Evolutionary conservation across 2,797 vertebrate species (phyloP).

Genomic region (Eutrigla gurnardus): DNA sequence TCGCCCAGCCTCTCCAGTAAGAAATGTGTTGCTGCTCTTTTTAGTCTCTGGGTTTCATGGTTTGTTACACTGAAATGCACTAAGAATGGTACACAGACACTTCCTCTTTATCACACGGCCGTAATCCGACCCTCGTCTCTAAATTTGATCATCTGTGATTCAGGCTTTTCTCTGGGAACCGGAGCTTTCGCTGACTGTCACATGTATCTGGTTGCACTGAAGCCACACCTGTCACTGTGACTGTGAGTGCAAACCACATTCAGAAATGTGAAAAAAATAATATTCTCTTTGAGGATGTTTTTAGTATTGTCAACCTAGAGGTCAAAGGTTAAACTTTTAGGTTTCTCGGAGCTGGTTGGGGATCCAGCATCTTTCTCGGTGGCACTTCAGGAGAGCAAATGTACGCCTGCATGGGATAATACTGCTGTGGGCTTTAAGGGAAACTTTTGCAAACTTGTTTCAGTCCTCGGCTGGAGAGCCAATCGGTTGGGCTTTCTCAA

Average conservation of each 20-base stretch:
- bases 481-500: slow-evolving; percentile 60
- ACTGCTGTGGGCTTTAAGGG: slow-evolving; percentile 35
- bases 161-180: slow-evolving; percentile 8
- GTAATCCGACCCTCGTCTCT: slow-evolving; percentile 13
- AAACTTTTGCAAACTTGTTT: slow-evolving; percentile 55
- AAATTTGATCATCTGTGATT: slow-evolving; percentile 34
- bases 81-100: slow-evolving; percentile 6
- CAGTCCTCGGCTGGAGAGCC: slow-evolving; percentile 39
- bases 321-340: background rate
- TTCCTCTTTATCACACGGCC: slow-evolving; percentile 15
- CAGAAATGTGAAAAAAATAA: background rate
- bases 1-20: slow-evolving; percentile 27
- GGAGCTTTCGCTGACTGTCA: slow-evolving; percentile 19
- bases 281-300: background rate
- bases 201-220: slow-evolving; percentile 46
- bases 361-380: background rate
- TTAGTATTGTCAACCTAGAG: background rate
- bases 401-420: slow-evolving; percentile 26
- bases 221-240: slow-evolving; percentile 60
- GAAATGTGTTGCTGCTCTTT: slow-evolving; percentile 26
- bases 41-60: background rate
- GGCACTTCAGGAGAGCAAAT: background rate
- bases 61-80: slow-evolving; percentile 12
- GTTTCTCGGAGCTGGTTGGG: background rate
- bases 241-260: slow-evolving; percentile 11